Base-by-base conservation (phyloP, 2,113 vertebrate genomes). In the Chlamydotis undulata region DNA sequence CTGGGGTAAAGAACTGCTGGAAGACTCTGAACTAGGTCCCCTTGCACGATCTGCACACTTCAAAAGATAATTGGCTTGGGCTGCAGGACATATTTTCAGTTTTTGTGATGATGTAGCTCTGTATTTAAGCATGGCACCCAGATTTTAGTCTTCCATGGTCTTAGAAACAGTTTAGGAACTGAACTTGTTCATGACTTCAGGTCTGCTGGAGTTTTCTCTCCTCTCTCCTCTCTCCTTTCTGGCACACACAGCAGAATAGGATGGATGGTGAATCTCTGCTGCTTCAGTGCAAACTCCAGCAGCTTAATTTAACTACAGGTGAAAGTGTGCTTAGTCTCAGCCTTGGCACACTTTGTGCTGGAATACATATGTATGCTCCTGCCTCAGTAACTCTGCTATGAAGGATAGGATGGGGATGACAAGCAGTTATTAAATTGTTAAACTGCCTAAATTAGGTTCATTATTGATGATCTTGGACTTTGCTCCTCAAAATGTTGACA, bases 351-450 rank as follows among this genome's bases (percentile, higher is more conserved):
- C 14, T 89, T 78, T 47, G 14, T 68, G 19, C 31, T 55, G 52
- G 74, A 83, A 67, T 81, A 24, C 9, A 4, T 0, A 1, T 1
- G 4, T 52, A 22, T 0, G 0, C 19, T 67, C 13, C 80, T 71
- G 16, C 57, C 78, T 81, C 39, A 31, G 52, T 55, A 64, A 16
- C 28, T 79, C 43, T 92, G n/a, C 28, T 60, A 2, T 7, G 23
- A 77, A 21, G 8, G 8, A 41, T 12, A 28, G 59, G 76, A 15
- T 74, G 4, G 18, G 81, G 29, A 88, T 24, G 83, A 33, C 6
- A 31, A 80, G 37, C 23, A 57, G 4, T 35, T 83, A 25, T 61
- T 70, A 90, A 52, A 45, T 43, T 43, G 12, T 83, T 79, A 65
- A 79, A 90, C n/a, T 83, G 35, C 6, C 22, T 24, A 53, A 65